Conservation (phyloP, 2,113 vertebrate species). For the Psittacula cyanocephala region DNA sequence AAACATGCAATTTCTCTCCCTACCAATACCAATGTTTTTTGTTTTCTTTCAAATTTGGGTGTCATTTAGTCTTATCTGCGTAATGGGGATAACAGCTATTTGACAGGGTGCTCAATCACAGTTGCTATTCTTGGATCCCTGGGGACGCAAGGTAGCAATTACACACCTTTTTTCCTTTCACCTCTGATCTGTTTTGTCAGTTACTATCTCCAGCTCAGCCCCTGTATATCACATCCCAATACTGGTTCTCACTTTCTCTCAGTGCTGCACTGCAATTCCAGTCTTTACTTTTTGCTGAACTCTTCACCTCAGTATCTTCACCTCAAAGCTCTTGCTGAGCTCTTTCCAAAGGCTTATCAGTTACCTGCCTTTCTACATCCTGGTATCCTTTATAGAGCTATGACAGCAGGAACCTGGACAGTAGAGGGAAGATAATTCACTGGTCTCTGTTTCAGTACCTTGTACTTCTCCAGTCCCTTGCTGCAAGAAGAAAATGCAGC, state of each 20-base stretch:
- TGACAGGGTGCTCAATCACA: neutral
- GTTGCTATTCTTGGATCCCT: neutral
- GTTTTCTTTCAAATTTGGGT: neutral
- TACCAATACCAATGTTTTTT: neutral
- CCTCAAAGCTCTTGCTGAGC: neutral
- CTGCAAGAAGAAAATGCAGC: neutral
- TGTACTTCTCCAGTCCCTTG: neutral
- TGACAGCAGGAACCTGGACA: neutral
- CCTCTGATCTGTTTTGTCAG: neutral
- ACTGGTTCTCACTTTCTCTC: neutral
- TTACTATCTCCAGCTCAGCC: neutral
- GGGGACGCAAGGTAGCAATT: neutral
- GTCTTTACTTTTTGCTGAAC: accelerated
- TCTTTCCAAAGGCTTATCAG: neutral
- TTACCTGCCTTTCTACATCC: neutral
- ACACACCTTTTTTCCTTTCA: neutral
- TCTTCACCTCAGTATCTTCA: neutral
- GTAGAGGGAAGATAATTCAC: neutral
- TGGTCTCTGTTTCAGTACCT: neutral
- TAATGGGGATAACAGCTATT: neutral
- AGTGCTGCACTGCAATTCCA: neutral
- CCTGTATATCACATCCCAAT: neutral
- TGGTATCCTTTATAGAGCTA: neutral
- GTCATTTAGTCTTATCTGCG: neutral
- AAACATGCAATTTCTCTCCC: neutral